phyloP scores from a whole-genome alignment of 2,888 invertebrate genomes.

The Himalopsyche kuldschensis region DNA sequence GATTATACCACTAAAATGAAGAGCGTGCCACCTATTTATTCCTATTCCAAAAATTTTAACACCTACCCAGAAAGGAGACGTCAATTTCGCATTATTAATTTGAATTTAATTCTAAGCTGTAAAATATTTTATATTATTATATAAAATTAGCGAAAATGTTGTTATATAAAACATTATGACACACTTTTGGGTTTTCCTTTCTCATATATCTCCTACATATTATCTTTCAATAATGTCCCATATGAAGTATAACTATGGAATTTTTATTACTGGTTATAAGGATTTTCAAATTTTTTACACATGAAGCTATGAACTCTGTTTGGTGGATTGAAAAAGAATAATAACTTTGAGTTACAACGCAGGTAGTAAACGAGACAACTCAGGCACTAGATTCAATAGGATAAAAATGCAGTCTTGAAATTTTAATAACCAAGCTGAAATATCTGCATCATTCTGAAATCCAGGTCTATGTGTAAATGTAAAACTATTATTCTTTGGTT shows the following conservation, averaged over 20 bases:
- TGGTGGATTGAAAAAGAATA: background rate
- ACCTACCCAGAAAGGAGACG: background rate
- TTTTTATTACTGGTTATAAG: background rate
- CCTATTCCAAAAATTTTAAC: background rate
- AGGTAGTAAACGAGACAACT: too few relatives aligned
- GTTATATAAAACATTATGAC: background rate
- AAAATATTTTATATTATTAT: background rate
- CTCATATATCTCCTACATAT: background rate
- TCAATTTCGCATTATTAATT: background rate
- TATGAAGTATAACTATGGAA: background rate
- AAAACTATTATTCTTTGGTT: too few relatives aligned
- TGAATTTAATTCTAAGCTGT: background rate
- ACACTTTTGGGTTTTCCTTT: background rate
- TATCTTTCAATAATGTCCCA: background rate
- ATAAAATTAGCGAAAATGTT: background rate
- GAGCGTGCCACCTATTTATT: background rate
- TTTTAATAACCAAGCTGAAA: too few relatives aligned
- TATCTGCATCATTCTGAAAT: too few relatives aligned
- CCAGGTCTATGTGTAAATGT: too few relatives aligned
- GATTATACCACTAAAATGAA: conserved; percentile 76
- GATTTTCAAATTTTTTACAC: background rate
- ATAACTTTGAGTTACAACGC: background rate
- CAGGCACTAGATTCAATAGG: too few relatives aligned
- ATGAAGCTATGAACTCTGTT: background rate
- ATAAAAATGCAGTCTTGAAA: too few relatives aligned